phyloP scores from a whole-genome alignment of 2,113 vertebrate species.

The Anguilla japonica region DNA sequence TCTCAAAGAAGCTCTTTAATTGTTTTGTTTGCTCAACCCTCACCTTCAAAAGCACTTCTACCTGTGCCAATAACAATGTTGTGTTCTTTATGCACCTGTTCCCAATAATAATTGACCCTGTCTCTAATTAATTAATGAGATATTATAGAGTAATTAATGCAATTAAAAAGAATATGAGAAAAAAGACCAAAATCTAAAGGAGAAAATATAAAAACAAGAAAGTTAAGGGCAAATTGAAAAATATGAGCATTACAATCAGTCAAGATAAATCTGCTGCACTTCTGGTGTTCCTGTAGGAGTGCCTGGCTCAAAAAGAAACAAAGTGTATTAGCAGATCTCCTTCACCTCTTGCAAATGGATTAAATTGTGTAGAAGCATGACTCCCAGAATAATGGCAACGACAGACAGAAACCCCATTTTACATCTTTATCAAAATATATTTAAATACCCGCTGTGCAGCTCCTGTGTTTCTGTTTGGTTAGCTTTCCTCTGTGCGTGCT shows the following conservation, averaged over 20 bases:
- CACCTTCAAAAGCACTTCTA: neutral
- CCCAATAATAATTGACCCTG: neutral
- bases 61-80: neutral
- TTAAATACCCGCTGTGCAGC: no score
- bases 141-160: neutral
- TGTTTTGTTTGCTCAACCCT: neutral
- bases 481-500: no score
- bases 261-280: no score
- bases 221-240: neutral
- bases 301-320: no score
- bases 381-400: no score
- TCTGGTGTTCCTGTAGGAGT: no score
- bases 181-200: neutral
- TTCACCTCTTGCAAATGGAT: no score
- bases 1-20: neutral
- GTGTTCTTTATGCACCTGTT: neutral
- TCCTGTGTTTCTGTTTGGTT: no score
- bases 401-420: no score
- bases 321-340: no score
- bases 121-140: neutral
- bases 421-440: no score
- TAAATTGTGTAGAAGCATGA: no score
- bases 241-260: neutral
- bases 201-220: neutral
- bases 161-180: neutral